Evolutionary conservation across 2,888 invertebrate species (phyloP), one percentile per base, ranked within the genome.

Genomic region (Clepsis dumicolana): DNA sequence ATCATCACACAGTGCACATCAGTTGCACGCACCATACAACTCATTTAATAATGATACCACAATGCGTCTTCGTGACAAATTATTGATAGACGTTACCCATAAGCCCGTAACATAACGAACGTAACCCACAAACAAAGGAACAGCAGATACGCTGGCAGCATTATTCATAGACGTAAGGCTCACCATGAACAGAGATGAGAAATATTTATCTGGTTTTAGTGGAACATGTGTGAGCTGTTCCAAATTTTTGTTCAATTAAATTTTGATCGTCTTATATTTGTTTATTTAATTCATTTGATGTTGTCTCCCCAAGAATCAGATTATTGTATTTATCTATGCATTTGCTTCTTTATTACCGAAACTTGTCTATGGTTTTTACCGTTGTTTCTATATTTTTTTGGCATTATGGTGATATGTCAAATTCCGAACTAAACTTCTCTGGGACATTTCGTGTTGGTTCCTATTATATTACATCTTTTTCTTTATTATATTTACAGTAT

Each of bases 381-480:
- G 89, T 89, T 89, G 83, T 80, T 83, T 82, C 77, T 76, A 80
- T 76, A 18, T 75, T 77, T 80, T 87, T 85, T 88, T 85, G 83
- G 83, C 84, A 79, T 75, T 85, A 82, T 84, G 83, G 84, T 83
- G 79, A 78, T 80, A 84, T 89, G 92, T 92, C 93, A 92, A 92
- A 91, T 88, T 90, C 87, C 87, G 86, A 91, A 90, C 89, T 90
- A 83, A 89, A 87, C 86, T 89, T 87, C 83, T 85, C 86, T 87
- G 82, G 85, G 76, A 84, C 81, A 82, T 88, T 87, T 92, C 85
- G 83, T 89, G 87, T 87, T 89, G 83, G 83, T 86, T 88, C 85
- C 79, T 81, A 72, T 71, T 75, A 69, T 84, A 85, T 80, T 83
- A 82, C 78, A 84, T 82, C 78, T 82, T 85, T 88, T 88, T 88